These are phyloP conservation scores for Malacoctenus gilli DNA, from an alignment of 2,797 vertebrate species.

Conservation along the genomic window DNA sequence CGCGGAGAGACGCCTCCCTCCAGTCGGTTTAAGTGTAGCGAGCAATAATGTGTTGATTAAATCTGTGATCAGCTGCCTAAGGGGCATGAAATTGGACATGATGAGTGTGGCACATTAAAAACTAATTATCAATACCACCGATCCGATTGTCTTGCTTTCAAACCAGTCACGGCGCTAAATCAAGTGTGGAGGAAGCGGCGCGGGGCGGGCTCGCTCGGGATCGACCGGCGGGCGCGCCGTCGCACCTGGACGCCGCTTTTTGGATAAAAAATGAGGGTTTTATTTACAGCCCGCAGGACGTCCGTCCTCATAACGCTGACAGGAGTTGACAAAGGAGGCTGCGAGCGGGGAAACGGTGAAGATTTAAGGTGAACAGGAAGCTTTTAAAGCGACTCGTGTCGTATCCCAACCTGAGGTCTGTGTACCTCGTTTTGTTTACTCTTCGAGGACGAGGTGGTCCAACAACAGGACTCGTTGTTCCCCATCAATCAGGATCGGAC, in stretches of 20 bases:
- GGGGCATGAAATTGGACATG: constrained; percentile 83
- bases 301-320: constrained; percentile 16
- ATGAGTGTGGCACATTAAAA: constrained; percentile 84
- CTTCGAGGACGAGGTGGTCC: background rate
- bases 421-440: too few relatives aligned
- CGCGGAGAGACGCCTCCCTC: constrained; percentile 33
- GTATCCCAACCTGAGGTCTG: too few relatives aligned
- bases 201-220: constrained; percentile 48
- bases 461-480: background rate
- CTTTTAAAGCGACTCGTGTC: too few relatives aligned
- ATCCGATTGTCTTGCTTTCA: constrained; percentile 75
- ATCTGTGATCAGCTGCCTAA: constrained; percentile 78
- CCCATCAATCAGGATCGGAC: background rate
- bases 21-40: constrained; percentile 71
- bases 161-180: constrained; percentile 63
- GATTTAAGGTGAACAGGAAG: background rate
- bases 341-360: constrained; percentile 20
- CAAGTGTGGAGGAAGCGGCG: constrained; percentile 73
- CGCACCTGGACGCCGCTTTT: constrained; percentile 47
- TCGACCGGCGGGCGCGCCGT: constrained; percentile 38
- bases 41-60: constrained; percentile 78
- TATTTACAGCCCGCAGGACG: constrained; percentile 47
- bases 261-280: constrained; percentile 46
- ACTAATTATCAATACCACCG: constrained; percentile 79
- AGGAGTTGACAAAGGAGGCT: constrained; percentile 19